Percentiles rank a stretch among this genome's conserved stretches.
Conservation (phyloP, 2,888 invertebrate species). For the Sinelater perroti region DNA sequence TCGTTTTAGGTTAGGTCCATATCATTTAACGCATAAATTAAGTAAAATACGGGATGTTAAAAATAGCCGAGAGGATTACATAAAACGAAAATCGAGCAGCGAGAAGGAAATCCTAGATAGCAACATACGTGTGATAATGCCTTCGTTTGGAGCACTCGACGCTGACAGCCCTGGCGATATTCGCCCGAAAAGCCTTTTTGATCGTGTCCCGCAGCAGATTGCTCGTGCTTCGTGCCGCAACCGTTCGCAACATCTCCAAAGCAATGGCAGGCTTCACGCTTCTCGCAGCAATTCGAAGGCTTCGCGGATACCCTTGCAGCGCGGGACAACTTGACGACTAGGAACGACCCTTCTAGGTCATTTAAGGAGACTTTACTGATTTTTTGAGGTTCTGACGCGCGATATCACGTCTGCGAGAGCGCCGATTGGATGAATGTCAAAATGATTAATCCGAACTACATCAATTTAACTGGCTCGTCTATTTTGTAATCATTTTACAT, state of each 20-base stretch:
- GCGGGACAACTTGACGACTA: slow-evolving; percentile 11
- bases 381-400: slow-evolving; percentile 27
- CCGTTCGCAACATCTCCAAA: slow-evolving; percentile 74
- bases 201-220: slow-evolving; percentile 71
- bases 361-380: slow-evolving; percentile 25
- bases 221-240: slow-evolving; percentile 74
- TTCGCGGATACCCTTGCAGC: too few species aligned
- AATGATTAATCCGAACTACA: too few species aligned
- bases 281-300: too few species aligned
- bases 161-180: slow-evolving; percentile 68
- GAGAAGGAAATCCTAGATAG: slow-evolving; percentile 16
- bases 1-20: slow-evolving; percentile 10
- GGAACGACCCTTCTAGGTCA: slow-evolving; percentile 27
- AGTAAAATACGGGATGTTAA: slow-evolving; percentile 17
- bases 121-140: slow-evolving; percentile 66
- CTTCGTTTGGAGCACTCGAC: slow-evolving; percentile 71
- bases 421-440: slow-evolving; percentile 24
- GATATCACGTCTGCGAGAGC: slow-evolving; percentile 20
- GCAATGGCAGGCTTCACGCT: background rate
- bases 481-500: too few species aligned
- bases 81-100: slow-evolving; percentile 10
- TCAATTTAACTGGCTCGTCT: too few species aligned
- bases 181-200: slow-evolving; percentile 67
- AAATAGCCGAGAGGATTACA: slow-evolving; percentile 28
- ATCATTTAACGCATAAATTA: background rate